Conservation (phyloP, 2,797 vertebrate genomes). For the Gymnothorax reevesii region DNA sequence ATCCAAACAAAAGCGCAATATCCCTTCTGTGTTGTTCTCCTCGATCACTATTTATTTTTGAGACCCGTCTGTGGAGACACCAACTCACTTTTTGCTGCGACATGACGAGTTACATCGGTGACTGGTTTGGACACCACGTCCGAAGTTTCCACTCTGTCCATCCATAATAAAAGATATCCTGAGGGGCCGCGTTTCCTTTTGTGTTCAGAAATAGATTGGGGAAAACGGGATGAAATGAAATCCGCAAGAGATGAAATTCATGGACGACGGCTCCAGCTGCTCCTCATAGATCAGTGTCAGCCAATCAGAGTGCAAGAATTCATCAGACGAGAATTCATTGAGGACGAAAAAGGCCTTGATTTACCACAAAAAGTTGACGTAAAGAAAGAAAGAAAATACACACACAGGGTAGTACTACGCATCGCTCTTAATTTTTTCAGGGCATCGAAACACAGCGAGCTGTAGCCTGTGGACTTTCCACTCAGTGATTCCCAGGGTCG, state of each 20-base stretch:
- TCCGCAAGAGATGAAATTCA: conserved; percentile 41
- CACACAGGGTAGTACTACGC: conserved; percentile 25
- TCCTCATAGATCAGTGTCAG: conserved; percentile 48
- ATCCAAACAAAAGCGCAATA: neutral
- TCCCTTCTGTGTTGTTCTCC: neutral
- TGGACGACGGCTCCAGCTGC: conserved; percentile 39
- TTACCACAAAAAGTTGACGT: neutral
- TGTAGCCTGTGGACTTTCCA: neutral
- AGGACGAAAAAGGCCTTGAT: conserved; percentile 40
- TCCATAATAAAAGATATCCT: conserved; percentile 2
- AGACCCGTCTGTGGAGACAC: neutral
- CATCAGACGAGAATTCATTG: conserved; percentile 41
- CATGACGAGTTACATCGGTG: neutral
- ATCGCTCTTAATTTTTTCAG: conserved; percentile 49
- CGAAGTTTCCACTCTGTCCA: neutral
- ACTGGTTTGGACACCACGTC: neutral
- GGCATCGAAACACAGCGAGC: conserved; percentile 3
- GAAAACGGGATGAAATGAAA: neutral
- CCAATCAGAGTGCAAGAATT: conserved; percentile 49
- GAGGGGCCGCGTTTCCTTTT: conserved; percentile 22
- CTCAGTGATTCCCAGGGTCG: neutral
- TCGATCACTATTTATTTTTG: neutral
- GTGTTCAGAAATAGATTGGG: conserved; percentile 21
- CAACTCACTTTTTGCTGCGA: neutral
- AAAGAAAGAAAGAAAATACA: conserved; percentile 31